Evolutionary conservation across 1,140 invertebrate genomes (phyloP).

Genomic region (Portunus trituberculatus): DNA sequence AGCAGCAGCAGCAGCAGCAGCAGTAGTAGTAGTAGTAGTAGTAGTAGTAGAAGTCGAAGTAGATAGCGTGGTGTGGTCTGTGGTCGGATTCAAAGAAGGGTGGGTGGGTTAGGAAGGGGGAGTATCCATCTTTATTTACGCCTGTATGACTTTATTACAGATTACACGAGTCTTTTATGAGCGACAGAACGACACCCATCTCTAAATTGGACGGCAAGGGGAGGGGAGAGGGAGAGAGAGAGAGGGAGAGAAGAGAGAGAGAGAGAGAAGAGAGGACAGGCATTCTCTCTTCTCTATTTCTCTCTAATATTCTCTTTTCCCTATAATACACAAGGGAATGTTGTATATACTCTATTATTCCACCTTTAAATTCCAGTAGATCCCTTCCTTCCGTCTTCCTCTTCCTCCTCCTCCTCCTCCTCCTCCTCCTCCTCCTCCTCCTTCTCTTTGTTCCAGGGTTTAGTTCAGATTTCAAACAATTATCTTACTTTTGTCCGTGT

Average conservation of each 20-base stretch:
- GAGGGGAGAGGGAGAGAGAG: not conserved
- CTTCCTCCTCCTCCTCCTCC: not conserved
- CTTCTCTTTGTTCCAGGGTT: not conserved
- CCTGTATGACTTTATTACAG: constrained; percentile 58
- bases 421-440: not conserved
- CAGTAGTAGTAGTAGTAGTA: constrained; percentile 9
- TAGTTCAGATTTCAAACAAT: not conserved
- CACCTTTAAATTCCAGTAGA: no score
- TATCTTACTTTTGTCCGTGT: not conserved
- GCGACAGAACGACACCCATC: constrained; percentile 48
- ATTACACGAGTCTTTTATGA: constrained; percentile 55
- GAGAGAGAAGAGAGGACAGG: not conserved
- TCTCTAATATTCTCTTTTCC: no score
- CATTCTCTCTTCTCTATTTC: no score
- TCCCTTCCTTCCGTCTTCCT: no score
- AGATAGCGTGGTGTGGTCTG: not conserved
- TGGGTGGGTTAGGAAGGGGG: not conserved
- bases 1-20: constrained; percentile 20
- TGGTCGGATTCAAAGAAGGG: not conserved
- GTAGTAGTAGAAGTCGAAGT: not conserved
- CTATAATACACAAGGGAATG: no score
- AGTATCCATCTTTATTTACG: constrained; percentile 31
- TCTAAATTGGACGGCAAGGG: constrained; percentile 61
- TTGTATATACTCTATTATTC: no score
- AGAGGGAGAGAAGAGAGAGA: not conserved